These are phyloP conservation scores for Spialia ferax DNA, from an alignment of 2,888 invertebrate genomes.

Conservation along the genomic window DNA sequence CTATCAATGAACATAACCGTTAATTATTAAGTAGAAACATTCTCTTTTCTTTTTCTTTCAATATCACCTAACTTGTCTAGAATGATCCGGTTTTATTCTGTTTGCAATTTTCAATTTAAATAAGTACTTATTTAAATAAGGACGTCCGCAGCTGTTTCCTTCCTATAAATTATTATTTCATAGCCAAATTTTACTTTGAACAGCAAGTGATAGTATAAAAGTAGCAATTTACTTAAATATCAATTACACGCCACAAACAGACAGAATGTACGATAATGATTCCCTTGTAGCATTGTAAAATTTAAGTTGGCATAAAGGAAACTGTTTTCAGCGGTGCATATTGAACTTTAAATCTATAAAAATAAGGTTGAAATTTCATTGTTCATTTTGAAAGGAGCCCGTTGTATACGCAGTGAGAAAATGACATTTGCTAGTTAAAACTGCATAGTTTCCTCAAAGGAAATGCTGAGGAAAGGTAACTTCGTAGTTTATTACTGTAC, in stretches of 20 bases:
- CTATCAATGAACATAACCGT: no score
- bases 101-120: neutral
- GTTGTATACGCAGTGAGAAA: constrained; percentile 48
- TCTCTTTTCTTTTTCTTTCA: no score
- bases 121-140: neutral
- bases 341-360: neutral
- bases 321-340: neutral
- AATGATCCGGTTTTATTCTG: no score
- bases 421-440: constrained; percentile 51
- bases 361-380: constrained; percentile 4
- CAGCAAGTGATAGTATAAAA: constrained; percentile 5
- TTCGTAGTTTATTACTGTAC: constrained; percentile 35
- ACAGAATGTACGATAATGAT: constrained; percentile 26
- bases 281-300: constrained; percentile 31
- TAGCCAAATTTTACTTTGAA: neutral
- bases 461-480: constrained; percentile 37
- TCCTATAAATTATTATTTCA: neutral
- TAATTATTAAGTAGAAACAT: no score
- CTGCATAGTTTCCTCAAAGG: constrained; percentile 48
- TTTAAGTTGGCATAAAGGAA: constrained; percentile 17
- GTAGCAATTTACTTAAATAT: constrained; percentile 23
- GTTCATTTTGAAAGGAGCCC: neutral
- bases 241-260: constrained; percentile 33
- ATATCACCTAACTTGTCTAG: no score
- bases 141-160: neutral